Percentiles rank a stretch among this genome's conserved stretches.
Conservation (phyloP, 2,797 vertebrate species). For the Molossus alvarezi region DNA sequence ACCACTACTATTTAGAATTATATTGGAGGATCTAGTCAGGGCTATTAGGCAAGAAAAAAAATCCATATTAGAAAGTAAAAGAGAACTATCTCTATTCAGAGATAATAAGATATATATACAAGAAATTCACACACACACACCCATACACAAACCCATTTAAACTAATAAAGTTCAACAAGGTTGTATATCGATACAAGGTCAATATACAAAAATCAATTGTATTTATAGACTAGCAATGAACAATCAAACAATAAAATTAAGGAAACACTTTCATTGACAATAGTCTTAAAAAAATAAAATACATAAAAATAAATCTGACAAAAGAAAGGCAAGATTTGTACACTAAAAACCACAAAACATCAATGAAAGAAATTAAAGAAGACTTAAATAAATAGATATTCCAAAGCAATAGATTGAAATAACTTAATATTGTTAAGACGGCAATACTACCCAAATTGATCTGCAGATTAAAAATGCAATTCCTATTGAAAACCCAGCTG, state of each 20-base stretch:
- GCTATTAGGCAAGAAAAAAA: conserved; percentile 25
- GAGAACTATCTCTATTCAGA: neutral
- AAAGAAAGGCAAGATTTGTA: neutral
- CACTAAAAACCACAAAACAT: neutral
- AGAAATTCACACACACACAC: neutral
- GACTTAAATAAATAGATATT: neutral
- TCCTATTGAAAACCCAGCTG: neutral
- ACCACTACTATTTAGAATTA: neutral
- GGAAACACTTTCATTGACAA: neutral
- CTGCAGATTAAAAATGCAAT: neutral
- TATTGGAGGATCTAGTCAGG: neutral
- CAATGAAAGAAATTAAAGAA: neutral
- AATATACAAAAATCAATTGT: neutral
- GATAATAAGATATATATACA: neutral
- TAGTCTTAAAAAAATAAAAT: neutral
- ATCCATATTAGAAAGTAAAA: neutral
- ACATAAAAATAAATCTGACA: neutral
- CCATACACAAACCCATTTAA: neutral
- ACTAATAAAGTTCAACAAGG: neutral
- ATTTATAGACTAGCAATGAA: neutral
- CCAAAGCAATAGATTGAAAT: neutral
- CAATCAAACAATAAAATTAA: conserved; percentile 6
- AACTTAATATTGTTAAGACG: neutral
- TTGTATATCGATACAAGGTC: neutral
- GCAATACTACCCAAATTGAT: neutral